Conservation (phyloP, 1,140 invertebrate genomes). For the Episyrphus balteatus region DNA sequence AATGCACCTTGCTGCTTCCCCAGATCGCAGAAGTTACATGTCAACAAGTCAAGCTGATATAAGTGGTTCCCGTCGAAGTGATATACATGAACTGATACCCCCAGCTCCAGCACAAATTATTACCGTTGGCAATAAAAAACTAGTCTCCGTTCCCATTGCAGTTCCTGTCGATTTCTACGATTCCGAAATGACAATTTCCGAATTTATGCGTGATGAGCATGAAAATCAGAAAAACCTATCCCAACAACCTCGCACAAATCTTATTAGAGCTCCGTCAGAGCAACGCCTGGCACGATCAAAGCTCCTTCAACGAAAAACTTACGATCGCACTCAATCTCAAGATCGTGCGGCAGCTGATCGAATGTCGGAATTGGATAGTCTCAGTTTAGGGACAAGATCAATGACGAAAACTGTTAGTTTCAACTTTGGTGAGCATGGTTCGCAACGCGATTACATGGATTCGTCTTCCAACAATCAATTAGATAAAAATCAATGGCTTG, state of each 20-base stretch:
- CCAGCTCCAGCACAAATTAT: too few species aligned
- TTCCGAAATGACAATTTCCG: too few species aligned
- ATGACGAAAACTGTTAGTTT: constrained; percentile 38
- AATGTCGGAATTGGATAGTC: constrained; percentile 22
- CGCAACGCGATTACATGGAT: constrained; percentile 28
- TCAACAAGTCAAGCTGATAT: too few species aligned
- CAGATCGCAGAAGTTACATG: too few species aligned
- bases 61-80: too few species aligned
- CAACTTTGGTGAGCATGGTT: constrained; percentile 34
- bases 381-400: constrained; percentile 18
- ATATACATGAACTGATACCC: too few species aligned
- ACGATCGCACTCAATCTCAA: constrained; percentile 29
- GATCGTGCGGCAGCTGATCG: constrained; percentile 18
- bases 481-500: constrained; percentile 30
- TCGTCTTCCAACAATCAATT: constrained; percentile 23
- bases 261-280: constrained; percentile 19
- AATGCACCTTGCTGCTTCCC: too few species aligned
- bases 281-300: constrained; percentile 9
- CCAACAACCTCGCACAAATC: not conserved
- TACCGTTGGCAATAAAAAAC: too few species aligned
- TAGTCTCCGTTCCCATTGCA: too few species aligned
- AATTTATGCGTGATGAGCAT: too few species aligned
- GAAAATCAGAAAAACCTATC: not conserved
- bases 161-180: too few species aligned
- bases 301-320: not conserved